Evolutionary conservation across 2,888 invertebrate genomes (phyloP).

Genomic region (Zaprionus lineosus): DNA sequence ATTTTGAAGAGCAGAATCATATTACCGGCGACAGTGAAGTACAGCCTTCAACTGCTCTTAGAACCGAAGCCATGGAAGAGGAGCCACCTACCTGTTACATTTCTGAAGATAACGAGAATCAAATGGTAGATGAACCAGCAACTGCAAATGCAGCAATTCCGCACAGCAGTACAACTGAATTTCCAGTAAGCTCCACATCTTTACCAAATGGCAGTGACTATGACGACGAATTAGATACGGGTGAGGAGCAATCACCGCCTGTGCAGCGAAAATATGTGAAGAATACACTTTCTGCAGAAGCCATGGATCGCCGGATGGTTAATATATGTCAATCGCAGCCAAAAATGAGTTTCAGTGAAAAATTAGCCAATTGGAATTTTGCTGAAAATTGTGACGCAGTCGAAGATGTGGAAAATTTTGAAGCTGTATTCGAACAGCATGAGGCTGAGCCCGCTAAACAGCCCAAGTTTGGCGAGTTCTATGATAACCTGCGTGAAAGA

Average conservation of each 20-base stretch:
- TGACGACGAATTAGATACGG: slow-evolving; percentile 58
- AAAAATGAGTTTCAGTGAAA: slow-evolving; percentile 77
- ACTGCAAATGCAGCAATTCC: slow-evolving; percentile 3
- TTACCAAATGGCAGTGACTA: slow-evolving; percentile 69
- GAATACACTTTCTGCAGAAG: slow-evolving; percentile 77
- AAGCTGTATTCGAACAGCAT: slow-evolving; percentile 64
- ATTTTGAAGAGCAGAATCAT: too few relatives aligned
- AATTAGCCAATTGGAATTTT: slow-evolving; percentile 75
- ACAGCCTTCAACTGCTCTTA: too few relatives aligned
- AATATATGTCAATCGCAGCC: slow-evolving; percentile 73
- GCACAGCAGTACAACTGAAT: slow-evolving; percentile 80
- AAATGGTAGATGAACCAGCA: neutral
- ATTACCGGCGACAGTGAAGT: too few relatives aligned
- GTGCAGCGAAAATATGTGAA: slow-evolving; percentile 64
- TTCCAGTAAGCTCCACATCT: slow-evolving; percentile 81
- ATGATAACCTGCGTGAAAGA: slow-evolving; percentile 30
- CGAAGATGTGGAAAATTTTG: slow-evolving; percentile 80
- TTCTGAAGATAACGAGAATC: neutral
- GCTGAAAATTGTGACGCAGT: slow-evolving; percentile 74
- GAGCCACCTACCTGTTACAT: neutral
- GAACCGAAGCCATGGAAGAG: slow-evolving; percentile 16
- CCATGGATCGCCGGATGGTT: slow-evolving; percentile 76
- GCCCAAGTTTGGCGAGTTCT: slow-evolving; percentile 53
- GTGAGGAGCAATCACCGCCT: slow-evolving; percentile 50
- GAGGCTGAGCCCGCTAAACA: slow-evolving; percentile 50